phyloP scores from a whole-genome alignment of 2,113 vertebrate genomes.

The Camelus dromedarius region DNA sequence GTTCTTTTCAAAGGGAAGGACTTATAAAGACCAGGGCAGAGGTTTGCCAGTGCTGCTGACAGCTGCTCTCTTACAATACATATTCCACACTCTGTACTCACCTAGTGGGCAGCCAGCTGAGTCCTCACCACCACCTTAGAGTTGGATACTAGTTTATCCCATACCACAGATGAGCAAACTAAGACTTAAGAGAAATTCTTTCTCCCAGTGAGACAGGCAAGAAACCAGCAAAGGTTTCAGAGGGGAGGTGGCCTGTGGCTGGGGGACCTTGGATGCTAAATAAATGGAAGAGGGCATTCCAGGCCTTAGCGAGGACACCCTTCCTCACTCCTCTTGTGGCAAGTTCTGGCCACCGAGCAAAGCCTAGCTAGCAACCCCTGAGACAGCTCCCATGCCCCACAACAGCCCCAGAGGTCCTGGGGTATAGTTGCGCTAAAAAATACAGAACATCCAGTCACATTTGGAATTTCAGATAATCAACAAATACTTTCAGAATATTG shows the following conservation, averaged over 20 bases:
- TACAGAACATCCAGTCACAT: not conserved
- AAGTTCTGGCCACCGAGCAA: not conserved
- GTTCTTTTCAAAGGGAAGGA: not conserved
- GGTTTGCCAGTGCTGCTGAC: not conserved
- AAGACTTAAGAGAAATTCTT: not conserved
- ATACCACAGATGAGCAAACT: not conserved
- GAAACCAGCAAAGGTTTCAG: not conserved
- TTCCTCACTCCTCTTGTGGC: not conserved
- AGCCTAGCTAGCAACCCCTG: not conserved
- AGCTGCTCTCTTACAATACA: not conserved
- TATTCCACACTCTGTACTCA: not conserved
- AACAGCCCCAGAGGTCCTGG: not conserved
- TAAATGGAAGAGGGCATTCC: not conserved
- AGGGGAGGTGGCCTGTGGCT: not conserved
- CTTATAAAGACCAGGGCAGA: not conserved
- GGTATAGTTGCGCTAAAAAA: not conserved
- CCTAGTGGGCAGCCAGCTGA: not conserved
- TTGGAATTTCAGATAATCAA: constrained; percentile 1
- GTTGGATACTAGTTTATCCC: not conserved
- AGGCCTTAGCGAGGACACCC: not conserved
- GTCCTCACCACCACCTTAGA: not conserved
- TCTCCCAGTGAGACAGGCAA: not conserved
- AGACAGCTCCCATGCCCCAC: not conserved
- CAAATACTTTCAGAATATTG: not conserved
- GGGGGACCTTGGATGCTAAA: not conserved